Evolutionary conservation across 2,888 invertebrate species (phyloP), one percentile per base, ranked within the genome.

Genomic region (Tupiocoris notatus): DNA sequence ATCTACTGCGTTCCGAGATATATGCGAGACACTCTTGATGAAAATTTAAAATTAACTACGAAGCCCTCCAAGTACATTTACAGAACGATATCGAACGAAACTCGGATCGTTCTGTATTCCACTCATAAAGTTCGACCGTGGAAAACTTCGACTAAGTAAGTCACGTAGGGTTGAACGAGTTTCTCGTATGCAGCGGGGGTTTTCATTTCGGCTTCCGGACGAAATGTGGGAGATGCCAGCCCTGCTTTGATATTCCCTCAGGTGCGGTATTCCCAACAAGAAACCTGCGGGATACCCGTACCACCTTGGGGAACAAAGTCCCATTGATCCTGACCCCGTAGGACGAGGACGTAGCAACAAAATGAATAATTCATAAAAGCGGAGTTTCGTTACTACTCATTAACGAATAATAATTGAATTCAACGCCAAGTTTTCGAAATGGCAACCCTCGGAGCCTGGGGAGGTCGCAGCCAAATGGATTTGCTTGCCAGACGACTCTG

Each of bases 311-410:
- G 39, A 3, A 12, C 6, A 12, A 39, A 12, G 39, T 39, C 39
- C 39, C 39, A 7, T 12, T 3, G 39, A 39, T 39, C 39, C 39
- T 39, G 39, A 3, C 39, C 3, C 12, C 6, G 39, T 39, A 39
- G n/a, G n/a, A n/a, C n/a, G n/a, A n/a, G n/a, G 39, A 39, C 39
- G 39, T 39, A 12, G 39, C 39, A 39, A 39, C 39, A 39, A 39
- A 39, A 70, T 70, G 70, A 70, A 70, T 70, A 59, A 70, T 70
- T 70, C 70, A 70, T 70, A 70, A 70, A 70, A 70, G 23, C 70
- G n/a, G 70, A 70, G 70, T 70, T 70, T 70, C 59, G 70, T 70
- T 70, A 70, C 59, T 70, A 58, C 70, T 70, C 70, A 70, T 70
- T 70, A 70, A 70, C 70, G 54, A 59, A 23, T 70, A 70, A 70